Evolutionary conservation across 2,888 invertebrate species (phyloP).

Genomic region (Platerodrilus igneus): DNA sequence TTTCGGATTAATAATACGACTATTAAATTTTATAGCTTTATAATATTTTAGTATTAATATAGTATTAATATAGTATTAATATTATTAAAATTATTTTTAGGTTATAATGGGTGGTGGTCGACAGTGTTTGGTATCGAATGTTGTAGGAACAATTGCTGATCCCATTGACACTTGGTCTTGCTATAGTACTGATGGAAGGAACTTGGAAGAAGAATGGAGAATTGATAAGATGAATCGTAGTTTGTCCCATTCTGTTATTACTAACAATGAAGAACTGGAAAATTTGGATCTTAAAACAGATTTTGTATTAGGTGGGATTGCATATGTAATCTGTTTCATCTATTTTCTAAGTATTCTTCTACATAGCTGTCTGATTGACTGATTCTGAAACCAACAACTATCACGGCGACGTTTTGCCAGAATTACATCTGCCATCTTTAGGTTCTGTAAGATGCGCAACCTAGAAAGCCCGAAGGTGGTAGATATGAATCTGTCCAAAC

Average conservation of each 20-base stretch:
- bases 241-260: slow-evolving; percentile 57
- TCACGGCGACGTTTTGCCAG: too few relatives aligned
- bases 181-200: slow-evolving; percentile 64
- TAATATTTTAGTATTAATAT: neutral
- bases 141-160: slow-evolving; percentile 50
- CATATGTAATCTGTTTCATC: too few relatives aligned
- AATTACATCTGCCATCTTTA: too few relatives aligned
- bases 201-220: slow-evolving; percentile 70
- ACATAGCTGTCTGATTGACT: too few relatives aligned
- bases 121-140: slow-evolving; percentile 62
- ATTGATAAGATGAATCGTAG: slow-evolving; percentile 48
- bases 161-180: slow-evolving; percentile 51
- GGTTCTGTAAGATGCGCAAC: too few relatives aligned
- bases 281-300: slow-evolving; percentile 59
- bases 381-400: too few relatives aligned
- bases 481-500: too few relatives aligned
- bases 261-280: slow-evolving; percentile 63
- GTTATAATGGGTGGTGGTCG: slow-evolving; percentile 86
- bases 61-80: neutral
- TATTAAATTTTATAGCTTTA: neutral
- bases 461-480: too few relatives aligned
- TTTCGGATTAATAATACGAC: neutral
- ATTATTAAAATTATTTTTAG: slow-evolving; percentile 45
- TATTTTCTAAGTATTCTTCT: too few relatives aligned
- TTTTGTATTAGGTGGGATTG: slow-evolving; percentile 64